A percentile compares a stretch with the other conserved stretches of the same genome.
Conservation (phyloP, 23 tunicate species). For the Ascidia mentula region DNA sequence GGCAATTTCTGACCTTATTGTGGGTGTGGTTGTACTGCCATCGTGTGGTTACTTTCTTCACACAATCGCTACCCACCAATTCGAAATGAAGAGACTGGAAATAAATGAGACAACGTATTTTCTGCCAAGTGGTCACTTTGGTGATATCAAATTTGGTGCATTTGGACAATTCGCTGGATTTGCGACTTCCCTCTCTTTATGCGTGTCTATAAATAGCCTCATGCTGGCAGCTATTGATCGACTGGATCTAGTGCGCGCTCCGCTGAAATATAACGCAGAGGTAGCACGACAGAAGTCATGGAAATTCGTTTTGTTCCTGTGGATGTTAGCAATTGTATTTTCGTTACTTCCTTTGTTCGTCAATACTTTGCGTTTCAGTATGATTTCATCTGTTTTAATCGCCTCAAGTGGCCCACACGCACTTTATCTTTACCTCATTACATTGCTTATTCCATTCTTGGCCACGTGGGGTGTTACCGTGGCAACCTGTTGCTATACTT, state of each 20-base stretch:
- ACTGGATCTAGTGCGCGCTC: not conserved
- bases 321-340: slow-evolving; percentile 9
- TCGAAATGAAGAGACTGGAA: not conserved
- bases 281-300: not conserved
- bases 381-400: slow-evolving; percentile 4
- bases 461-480: slow-evolving; percentile 12
- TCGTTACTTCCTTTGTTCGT: slow-evolving; percentile 5
- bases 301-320: not conserved
- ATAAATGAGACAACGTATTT: not conserved
- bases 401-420: slow-evolving; percentile 1
- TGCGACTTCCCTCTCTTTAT: slow-evolving; percentile 8
- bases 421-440: not conserved
- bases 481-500: slow-evolving; percentile 19
- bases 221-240: slow-evolving; percentile 15
- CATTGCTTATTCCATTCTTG: slow-evolving; percentile 2
- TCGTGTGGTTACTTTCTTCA: slow-evolving; percentile 1
- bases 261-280: slow-evolving; percentile 6
- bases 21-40: slow-evolving; percentile 19
- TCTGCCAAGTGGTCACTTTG: not conserved
- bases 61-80: not conserved
- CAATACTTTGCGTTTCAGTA: not conserved
- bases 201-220: not conserved
- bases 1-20: slow-evolving; percentile 15
- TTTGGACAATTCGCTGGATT: slow-evolving; percentile 1
- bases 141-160: not conserved